Evolutionary conservation across 2,888 invertebrate species (phyloP).

Genomic region (Beris chalybata): DNA sequence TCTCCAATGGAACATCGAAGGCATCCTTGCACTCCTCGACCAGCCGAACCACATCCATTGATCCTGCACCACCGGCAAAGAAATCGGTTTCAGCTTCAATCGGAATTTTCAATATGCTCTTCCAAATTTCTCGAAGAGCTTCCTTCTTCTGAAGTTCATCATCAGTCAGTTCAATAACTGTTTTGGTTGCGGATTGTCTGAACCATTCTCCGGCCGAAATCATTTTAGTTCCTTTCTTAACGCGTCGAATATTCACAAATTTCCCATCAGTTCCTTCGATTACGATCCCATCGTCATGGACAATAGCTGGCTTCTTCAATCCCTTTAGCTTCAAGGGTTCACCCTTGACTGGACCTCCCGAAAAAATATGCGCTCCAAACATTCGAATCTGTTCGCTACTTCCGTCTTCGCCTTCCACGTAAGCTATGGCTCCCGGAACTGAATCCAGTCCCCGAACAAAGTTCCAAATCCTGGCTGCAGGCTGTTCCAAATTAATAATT

Average conservation of each 20-base stretch:
- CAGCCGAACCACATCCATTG: conserved; percentile 91
- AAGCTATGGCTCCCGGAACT: conserved; percentile 86
- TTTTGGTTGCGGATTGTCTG: conserved; percentile 59
- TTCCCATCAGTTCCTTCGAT: conserved; percentile 80
- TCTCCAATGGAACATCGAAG: conserved; percentile 74
- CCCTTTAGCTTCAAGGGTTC: conserved; percentile 65
- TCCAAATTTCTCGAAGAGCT: conserved; percentile 74
- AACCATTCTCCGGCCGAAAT: conserved; percentile 79
- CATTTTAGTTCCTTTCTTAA: conserved; percentile 79
- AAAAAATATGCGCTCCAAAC: conserved; percentile 70
- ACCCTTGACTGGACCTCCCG: conserved; percentile 54
- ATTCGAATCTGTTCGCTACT: conserved; percentile 70
- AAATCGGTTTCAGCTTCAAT: conserved; percentile 84
- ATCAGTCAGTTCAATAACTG: conserved; percentile 66
- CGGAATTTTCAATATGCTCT: conserved; percentile 76
- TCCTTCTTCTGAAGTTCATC: conserved; percentile 74
- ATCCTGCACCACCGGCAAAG: conserved; percentile 93
- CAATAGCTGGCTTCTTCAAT: conserved; percentile 63
- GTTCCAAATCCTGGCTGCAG: conserved; percentile 79
- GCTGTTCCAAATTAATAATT: conserved; percentile 70
- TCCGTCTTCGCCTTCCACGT: conserved; percentile 54
- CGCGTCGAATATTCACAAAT: conserved; percentile 73
- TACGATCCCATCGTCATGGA: conserved; percentile 79
- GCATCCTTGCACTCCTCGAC: conserved; percentile 91
- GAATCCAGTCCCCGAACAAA: conserved; percentile 94